These are phyloP conservation scores for Ovibos moschatus DNA, from an alignment of 2,113 vertebrate species.

Conservation along the genomic window DNA sequence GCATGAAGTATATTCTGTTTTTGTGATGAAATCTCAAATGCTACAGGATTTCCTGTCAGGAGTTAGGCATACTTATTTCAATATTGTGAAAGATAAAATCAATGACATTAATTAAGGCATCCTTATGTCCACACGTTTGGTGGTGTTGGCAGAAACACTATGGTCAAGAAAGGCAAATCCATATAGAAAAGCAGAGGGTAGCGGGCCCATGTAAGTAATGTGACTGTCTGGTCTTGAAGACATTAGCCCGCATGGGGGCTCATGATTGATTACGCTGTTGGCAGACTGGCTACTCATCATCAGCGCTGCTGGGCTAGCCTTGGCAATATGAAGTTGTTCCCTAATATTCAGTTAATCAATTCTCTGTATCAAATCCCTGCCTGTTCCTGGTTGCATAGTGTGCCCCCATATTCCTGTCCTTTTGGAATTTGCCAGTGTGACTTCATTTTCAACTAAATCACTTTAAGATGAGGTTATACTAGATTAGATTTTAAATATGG, in stretches of 20 bases:
- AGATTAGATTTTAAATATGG: not conserved
- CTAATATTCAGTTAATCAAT: not conserved
- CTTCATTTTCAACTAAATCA: not conserved
- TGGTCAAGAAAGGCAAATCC: not conserved
- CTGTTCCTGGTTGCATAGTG: not conserved
- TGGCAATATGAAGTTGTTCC: not conserved
- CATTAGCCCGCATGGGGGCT: fast-evolving
- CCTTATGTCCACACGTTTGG: not conserved
- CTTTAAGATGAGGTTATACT: not conserved
- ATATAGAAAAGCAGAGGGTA: not conserved
- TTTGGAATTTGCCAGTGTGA: not conserved
- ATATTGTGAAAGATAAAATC: not conserved
- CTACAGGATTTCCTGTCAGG: not conserved
- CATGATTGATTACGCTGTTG: not conserved
- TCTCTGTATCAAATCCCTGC: not conserved
- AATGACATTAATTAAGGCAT: not conserved
- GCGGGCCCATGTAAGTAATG: not conserved
- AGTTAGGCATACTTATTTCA: not conserved
- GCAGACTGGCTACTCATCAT: not conserved
- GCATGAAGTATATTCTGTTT: not conserved
- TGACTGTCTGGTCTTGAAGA: not conserved
- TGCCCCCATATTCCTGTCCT: not conserved
- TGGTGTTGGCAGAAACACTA: not conserved
- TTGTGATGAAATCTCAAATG: not conserved
- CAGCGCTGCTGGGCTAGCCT: not conserved